Base-by-base conservation (phyloP, 2,888 invertebrate species). In the Standfussiana lucernea region DNA sequence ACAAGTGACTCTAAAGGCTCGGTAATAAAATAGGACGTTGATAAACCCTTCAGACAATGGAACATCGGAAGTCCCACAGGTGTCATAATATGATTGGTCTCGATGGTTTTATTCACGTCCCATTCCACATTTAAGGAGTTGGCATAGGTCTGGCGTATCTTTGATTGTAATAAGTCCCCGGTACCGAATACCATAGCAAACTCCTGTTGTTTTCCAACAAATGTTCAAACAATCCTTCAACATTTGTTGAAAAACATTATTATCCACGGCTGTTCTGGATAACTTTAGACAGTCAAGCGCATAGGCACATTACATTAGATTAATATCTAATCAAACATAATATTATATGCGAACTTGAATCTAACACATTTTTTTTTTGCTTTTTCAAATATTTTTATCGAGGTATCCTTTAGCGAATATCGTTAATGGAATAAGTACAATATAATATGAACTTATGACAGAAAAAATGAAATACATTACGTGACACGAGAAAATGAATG, bases 341-440 rank as follows among this genome's bases (percentile, higher is more conserved):
- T 94, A 95, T 94, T 92, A 91, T 94, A 95, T 96, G 96, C 96
- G 88, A 92, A 91, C 95, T 95, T 95, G 95, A 94, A 91, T 89
- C 90, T 92, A 92, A 86, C 90, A 91, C 87, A 80, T 88, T 92
- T 93, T 95, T 93, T 83, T 95, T 95, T 95, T 92, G 70, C 80
- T 89, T 94, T 95, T 95, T 95, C 90, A 89, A 88, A 87, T 80
- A 90, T 91, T 92, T 92, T 93, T 93, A 87, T 94, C 90, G 92
- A 93, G 91, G 93, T 95, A 93, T 94, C 91, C 92, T 95, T 96
- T 96, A 96, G 94, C 92, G 94, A 96, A 96, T 95, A 96, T 95
- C 94, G 93, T 95, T 94, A 95, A 95, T 96, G 94, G 93, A 94
- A 95, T 96, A 96, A 96, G 96, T 96, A 96, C 96, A 95, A 95